Conservation (phyloP, 2,888 invertebrate species). For the Tetranychus piercei region DNA sequence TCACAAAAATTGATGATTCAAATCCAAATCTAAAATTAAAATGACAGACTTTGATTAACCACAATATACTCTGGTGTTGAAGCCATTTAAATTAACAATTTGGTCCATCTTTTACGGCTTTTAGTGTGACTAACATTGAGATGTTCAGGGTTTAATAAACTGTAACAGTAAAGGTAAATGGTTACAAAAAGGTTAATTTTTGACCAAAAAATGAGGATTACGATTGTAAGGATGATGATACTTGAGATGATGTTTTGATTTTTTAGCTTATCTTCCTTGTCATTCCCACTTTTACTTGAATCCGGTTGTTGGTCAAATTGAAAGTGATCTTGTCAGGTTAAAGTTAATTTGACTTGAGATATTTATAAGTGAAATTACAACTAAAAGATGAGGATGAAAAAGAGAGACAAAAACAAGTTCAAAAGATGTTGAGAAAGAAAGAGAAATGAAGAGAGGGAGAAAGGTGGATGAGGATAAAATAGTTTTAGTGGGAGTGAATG, state of each 20-base stretch:
- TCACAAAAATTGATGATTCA: too few relatives aligned
- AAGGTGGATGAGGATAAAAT: background rate
- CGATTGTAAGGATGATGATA: background rate
- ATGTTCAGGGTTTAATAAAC: background rate
- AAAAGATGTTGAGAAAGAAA: background rate
- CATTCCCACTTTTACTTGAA: background rate
- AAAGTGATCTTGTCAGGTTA: background rate
- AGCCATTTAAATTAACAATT: too few relatives aligned
- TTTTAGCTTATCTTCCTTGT: background rate
- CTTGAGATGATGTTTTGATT: background rate
- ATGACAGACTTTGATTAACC: too few relatives aligned
- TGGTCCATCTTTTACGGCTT: too few relatives aligned
- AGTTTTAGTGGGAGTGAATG: background rate
- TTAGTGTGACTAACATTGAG: too few relatives aligned
- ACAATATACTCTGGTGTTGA: too few relatives aligned
- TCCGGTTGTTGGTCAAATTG: conserved; percentile 1
- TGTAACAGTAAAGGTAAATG: background rate
- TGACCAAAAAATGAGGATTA: background rate
- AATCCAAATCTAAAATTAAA: too few relatives aligned
- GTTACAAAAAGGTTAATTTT: background rate
- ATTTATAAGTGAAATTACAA: background rate
- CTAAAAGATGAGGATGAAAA: background rate
- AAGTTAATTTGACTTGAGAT: background rate
- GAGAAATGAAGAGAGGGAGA: background rate
- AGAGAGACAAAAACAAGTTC: background rate